Percentiles rank a stretch among this genome's conserved stretches.
Evolutionary conservation across 2,797 vertebrate species (phyloP).

Genomic region (Pipistrellus pipistrellus): DNA sequence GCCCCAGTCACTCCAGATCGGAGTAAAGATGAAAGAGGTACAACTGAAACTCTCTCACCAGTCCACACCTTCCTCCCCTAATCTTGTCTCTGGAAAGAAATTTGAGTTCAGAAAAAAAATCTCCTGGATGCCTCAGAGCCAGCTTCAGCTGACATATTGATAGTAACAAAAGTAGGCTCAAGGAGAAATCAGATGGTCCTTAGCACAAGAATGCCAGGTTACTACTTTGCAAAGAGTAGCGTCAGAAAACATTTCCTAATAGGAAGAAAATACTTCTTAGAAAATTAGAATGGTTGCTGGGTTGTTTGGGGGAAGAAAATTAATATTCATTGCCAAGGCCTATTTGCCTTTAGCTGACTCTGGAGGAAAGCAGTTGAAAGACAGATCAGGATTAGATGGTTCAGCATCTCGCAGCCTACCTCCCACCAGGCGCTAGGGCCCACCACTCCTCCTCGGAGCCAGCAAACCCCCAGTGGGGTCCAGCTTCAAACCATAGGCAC

Average conservation of each 20-base stretch:
- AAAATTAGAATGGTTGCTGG: not conserved
- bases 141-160: slow-evolving; percentile 19
- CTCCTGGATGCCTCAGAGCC: not conserved
- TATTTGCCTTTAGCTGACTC: not conserved
- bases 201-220: not conserved
- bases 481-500: not conserved
- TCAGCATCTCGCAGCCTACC: not conserved
- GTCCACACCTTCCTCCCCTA: not conserved
- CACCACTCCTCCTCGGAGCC: not conserved
- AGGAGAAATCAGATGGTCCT: not conserved
- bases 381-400: not conserved
- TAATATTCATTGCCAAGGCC: not conserved
- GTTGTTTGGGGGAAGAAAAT: slow-evolving; percentile 37
- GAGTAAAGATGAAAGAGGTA: slow-evolving; percentile 26
- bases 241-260: not conserved
- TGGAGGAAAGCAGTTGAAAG: not conserved
- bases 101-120: not conserved
- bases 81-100: slow-evolving; percentile 40
- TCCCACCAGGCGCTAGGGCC: not conserved
- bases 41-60: not conserved
- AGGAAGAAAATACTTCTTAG: not conserved
- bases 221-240: not conserved
- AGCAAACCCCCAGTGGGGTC: accelerated
- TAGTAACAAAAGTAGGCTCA: slow-evolving; percentile 1
- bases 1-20: not conserved